These are phyloP conservation scores for Cricetomys ansorgei DNA, from an alignment of 2,113 vertebrate genomes.

Conservation along the genomic window DNA sequence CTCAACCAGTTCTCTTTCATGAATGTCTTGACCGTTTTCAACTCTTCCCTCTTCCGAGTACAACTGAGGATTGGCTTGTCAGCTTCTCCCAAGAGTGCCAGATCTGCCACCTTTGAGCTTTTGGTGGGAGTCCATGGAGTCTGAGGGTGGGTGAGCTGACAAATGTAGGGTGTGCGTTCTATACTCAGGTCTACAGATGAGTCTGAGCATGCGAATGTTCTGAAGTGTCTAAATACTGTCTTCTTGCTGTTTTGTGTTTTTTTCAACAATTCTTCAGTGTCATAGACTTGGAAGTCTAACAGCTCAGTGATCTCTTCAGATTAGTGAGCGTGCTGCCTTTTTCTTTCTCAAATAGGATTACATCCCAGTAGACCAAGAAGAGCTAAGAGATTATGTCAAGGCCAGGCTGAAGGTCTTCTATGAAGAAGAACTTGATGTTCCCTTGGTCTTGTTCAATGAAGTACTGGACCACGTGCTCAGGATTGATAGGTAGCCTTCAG, in stretches of 20 bases:
- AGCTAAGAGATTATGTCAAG: conserved; percentile 98
- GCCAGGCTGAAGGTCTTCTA: conserved; percentile 99
- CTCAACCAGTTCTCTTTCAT: not conserved
- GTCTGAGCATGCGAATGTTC: not conserved
- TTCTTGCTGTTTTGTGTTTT: not conserved
- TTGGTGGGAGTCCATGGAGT: rapidly evolving
- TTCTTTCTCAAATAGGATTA: conserved; percentile 91
- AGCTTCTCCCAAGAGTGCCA: too few relatives aligned
- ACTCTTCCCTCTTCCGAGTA: not conserved
- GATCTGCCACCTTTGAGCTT: not conserved
- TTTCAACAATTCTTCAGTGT: not conserved
- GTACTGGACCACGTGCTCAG: conserved; percentile 97
- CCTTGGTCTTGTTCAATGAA: conserved; percentile 98
- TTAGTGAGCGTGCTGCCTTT: too few relatives aligned
- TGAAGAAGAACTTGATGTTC: conserved; percentile 98
- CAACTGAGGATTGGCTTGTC: not conserved
- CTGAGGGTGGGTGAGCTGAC: rapidly evolving
- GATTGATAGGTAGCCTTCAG: conserved; percentile 93
- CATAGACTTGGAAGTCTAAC: not conserved
- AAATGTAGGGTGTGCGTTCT: not conserved
- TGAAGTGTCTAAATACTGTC: not conserved
- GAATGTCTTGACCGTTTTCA: not conserved
- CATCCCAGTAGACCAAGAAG: conserved; percentile 98
- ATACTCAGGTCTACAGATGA: not conserved
- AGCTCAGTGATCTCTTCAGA: not conserved